Conservation (phyloP, 2,888 invertebrate species). For the Agriopis marginaria region DNA sequence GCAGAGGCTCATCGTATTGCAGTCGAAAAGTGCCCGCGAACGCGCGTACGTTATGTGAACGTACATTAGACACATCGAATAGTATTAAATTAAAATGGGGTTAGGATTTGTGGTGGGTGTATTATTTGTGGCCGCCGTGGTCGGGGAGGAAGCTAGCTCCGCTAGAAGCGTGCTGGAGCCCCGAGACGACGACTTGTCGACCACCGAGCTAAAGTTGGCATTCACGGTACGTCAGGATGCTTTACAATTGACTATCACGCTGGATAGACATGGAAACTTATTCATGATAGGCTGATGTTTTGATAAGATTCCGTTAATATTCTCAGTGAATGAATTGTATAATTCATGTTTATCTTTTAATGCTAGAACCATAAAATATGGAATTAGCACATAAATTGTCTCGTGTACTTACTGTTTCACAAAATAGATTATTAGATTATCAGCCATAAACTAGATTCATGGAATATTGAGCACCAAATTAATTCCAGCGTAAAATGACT, state of each 20-base stretch:
- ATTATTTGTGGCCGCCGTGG: conserved; percentile 52
- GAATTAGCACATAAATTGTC: conserved; percentile 7
- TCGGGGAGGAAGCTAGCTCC: conserved; percentile 52
- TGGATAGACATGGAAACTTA: conserved; percentile 21
- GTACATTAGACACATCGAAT: conserved; percentile 54
- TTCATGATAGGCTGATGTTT: conserved; percentile 15
- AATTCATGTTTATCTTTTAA: neutral
- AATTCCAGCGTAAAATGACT: neutral
- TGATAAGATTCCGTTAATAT: neutral
- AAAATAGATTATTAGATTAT: neutral
- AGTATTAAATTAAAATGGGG: conserved; percentile 59
- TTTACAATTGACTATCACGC: conserved; percentile 48
- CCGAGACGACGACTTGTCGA: conserved; percentile 54
- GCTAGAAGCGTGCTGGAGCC: conserved; percentile 50
- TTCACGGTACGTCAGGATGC: conserved; percentile 72
- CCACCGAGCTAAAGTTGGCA: conserved; percentile 67
- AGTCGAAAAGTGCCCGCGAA: conserved; percentile 78
- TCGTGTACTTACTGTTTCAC: no score
- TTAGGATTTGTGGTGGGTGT: conserved; percentile 56
- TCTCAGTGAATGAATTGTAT: neutral
- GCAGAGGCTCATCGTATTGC: conserved; percentile 70
- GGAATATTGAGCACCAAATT: neutral
- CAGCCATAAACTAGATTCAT: neutral
- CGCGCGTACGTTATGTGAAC: conserved; percentile 64
- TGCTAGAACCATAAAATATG: conserved; percentile 1